Conservation (phyloP, 2,113 vertebrate species). For the Etheostoma spectabile region DNA sequence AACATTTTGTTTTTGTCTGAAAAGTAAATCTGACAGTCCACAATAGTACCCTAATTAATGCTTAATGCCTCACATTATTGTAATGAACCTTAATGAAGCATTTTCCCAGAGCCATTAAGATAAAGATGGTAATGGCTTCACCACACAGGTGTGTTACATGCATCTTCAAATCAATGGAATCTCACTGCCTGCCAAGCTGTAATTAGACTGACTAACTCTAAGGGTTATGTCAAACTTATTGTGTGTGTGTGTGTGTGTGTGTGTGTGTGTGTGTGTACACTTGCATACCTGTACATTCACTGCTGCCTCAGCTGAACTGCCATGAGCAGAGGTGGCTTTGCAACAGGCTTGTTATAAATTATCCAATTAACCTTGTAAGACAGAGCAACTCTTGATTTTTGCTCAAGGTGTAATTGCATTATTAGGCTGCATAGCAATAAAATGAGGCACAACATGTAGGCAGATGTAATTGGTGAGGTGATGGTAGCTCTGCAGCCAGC, state of each 20-base stretch:
- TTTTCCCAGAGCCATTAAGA: constrained; percentile 79
- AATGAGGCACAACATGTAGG: constrained; percentile 7
- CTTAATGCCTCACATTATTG: constrained; percentile 73
- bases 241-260: constrained; percentile 32
- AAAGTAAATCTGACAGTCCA: constrained; percentile 58
- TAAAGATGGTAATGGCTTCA: constrained; percentile 77
- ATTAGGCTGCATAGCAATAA: constrained; percentile 48
- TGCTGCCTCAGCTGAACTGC: constrained; percentile 46
- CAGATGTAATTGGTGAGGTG: constrained; percentile 30
- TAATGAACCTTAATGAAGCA: constrained; percentile 82
- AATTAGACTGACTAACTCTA: constrained; percentile 76
- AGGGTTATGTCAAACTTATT: constrained; percentile 69
- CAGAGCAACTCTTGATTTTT: constrained; percentile 68
- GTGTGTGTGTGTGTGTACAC: neutral
- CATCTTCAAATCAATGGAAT: constrained; percentile 81
- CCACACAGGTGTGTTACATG: constrained; percentile 79
- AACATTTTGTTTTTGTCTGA: constrained; percentile 50
- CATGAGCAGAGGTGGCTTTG: constrained; percentile 41
- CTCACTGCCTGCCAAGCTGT: constrained; percentile 77
- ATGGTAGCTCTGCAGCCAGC: constrained; percentile 28
- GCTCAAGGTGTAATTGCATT: constrained; percentile 68
- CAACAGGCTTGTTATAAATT: constrained; percentile 72
- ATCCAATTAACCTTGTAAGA: constrained; percentile 77
- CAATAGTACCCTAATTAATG: constrained; percentile 72
- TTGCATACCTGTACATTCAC: constrained; percentile 7